phyloP scores from a whole-genome alignment of 1,140 invertebrate species.

The Habropoda laboriosa region DNA sequence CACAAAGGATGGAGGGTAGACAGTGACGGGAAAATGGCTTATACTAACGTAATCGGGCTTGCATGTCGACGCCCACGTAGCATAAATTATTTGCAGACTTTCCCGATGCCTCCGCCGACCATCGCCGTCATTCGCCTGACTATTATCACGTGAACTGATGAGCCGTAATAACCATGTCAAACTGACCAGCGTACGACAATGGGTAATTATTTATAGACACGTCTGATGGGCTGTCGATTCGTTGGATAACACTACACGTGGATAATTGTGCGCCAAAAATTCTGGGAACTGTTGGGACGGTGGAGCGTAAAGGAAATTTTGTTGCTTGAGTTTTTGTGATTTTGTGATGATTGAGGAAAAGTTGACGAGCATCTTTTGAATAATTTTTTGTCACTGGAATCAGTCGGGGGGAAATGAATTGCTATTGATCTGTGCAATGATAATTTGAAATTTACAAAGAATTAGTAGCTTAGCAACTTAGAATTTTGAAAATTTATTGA shows the following conservation, averaged over 20 bases:
- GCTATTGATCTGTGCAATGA: too few species aligned
- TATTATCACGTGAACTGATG: constrained; percentile 13
- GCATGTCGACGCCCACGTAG: background rate
- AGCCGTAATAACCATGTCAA: constrained; percentile 27
- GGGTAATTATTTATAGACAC: constrained; percentile 24
- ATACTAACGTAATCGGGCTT: background rate
- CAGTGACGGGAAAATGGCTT: constrained; percentile 16
- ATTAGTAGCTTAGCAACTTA: too few species aligned
- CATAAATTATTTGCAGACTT: constrained; percentile 34
- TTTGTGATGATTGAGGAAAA: too few species aligned
- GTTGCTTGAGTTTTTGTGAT: too few species aligned
- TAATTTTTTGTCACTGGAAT: too few species aligned
- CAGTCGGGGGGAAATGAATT: too few species aligned
- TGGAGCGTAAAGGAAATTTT: too few species aligned
- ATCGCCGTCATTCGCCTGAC: background rate
- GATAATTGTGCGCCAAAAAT: background rate
- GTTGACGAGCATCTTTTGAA: too few species aligned
- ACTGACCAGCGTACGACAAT: background rate
- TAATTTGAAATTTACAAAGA: too few species aligned
- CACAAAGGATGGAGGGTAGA: background rate
- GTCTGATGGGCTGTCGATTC: background rate
- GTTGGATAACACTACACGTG: background rate
- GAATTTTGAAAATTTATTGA: too few species aligned
- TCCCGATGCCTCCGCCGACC: background rate
- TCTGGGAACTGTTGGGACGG: background rate